Evolutionary conservation across 2,888 invertebrate genomes (phyloP).

Genomic region (Melanotus villosus): DNA sequence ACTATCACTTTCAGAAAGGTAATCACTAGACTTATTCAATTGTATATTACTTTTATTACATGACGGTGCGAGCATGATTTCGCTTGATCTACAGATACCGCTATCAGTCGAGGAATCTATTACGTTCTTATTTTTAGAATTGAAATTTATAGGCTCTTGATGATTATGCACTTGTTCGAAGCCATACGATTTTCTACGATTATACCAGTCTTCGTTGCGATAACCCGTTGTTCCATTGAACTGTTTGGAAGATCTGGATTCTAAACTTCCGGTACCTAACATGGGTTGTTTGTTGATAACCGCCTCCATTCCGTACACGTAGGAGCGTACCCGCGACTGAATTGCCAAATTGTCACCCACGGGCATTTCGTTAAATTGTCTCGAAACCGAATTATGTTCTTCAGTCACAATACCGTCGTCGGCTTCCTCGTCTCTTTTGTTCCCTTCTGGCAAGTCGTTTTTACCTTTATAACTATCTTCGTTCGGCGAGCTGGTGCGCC

Average conservation of each 20-base stretch:
- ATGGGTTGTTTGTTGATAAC: slow-evolving; percentile 60
- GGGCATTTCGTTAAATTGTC: slow-evolving; percentile 48
- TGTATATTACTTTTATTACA: slow-evolving; percentile 43
- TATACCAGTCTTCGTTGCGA: slow-evolving; percentile 78
- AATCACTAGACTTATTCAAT: slow-evolving; percentile 53
- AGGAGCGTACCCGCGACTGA: slow-evolving; percentile 65
- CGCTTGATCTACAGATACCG: slow-evolving; percentile 81
- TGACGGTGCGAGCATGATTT: slow-evolving; percentile 72
- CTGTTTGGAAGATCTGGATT: slow-evolving; percentile 67
- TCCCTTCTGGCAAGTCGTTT: slow-evolving; percentile 24
- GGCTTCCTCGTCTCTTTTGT: slow-evolving; percentile 58
- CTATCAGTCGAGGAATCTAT: slow-evolving; percentile 86
- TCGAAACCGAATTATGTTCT: slow-evolving; percentile 52
- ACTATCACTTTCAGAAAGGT: slow-evolving; percentile 63
- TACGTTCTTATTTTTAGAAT: slow-evolving; percentile 70
- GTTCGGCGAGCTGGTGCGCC: slow-evolving; percentile 70
- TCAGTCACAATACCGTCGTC: slow-evolving; percentile 70
- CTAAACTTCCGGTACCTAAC: slow-evolving; percentile 68
- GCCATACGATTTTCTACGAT: slow-evolving; percentile 83
- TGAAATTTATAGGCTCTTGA: slow-evolving; percentile 57
- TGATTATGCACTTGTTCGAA: slow-evolving; percentile 73
- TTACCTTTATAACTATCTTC: slow-evolving; percentile 59
- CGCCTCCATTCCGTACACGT: slow-evolving; percentile 68
- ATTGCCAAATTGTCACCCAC: slow-evolving; percentile 56
- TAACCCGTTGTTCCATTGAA: slow-evolving; percentile 59